Percentiles rank a stretch among this genome's conserved stretches.
Evolutionary conservation across 2,113 vertebrate genomes (phyloP).

Genomic region (Thymallus thymallus): DNA sequence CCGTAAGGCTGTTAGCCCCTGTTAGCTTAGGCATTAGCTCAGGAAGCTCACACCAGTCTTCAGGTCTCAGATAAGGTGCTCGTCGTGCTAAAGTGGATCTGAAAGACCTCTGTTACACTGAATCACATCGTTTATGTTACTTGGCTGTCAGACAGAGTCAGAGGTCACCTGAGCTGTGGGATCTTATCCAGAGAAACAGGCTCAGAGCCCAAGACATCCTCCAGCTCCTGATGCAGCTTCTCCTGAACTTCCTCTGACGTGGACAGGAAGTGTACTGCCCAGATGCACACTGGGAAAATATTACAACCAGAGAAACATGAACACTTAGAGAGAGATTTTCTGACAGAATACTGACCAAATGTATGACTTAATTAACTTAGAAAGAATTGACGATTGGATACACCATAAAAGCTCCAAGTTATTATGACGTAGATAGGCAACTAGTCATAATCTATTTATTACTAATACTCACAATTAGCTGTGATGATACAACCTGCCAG

Average conservation of each 20-base stretch:
- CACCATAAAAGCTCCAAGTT: background rate
- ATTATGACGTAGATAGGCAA: background rate
- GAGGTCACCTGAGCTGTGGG: constrained; percentile 89
- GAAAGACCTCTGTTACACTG: background rate
- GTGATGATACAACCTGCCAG: constrained; percentile 88
- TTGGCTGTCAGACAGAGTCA: constrained; percentile 81
- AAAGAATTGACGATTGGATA: background rate
- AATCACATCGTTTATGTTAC: constrained; percentile 34
- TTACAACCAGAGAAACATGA: background rate
- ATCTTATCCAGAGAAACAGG: constrained; percentile 85
- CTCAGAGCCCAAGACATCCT: constrained; percentile 81
- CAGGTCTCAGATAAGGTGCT: too few relatives aligned
- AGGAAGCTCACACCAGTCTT: too few relatives aligned
- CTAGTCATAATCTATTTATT: background rate
- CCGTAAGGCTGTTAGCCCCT: too few relatives aligned
- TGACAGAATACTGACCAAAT: background rate
- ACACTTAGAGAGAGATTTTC: background rate
- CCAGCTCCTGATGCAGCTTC: constrained; percentile 83
- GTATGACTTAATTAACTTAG: background rate
- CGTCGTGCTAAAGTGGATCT: too few relatives aligned
- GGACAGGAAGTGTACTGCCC: constrained; percentile 92
- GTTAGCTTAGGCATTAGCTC: too few relatives aligned
- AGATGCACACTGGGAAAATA: constrained; percentile 86
- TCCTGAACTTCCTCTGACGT: constrained; percentile 87
- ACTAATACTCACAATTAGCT: constrained; percentile 85